These are phyloP conservation scores for Embiotoca jacksoni DNA, from an alignment of 2,113 vertebrate genomes.

Conservation along the genomic window DNA sequence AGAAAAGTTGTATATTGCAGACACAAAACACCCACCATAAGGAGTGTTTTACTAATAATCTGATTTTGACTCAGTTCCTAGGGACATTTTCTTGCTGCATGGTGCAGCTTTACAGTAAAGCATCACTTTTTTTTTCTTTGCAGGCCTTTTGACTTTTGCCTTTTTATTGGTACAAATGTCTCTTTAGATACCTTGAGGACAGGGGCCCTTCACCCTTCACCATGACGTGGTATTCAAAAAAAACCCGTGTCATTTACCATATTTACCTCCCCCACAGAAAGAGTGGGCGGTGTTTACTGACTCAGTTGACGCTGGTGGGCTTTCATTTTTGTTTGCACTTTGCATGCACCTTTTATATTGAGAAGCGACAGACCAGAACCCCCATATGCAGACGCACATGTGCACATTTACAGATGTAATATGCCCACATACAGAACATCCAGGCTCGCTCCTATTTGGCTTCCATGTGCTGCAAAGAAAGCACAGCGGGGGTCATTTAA, in stretches of 20 bases:
- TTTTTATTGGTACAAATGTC: constrained; percentile 23
- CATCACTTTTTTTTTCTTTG: neutral
- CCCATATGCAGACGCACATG: neutral
- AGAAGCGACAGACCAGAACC: neutral
- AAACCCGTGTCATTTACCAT: constrained; percentile 33
- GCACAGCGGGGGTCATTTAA: constrained; percentile 9
- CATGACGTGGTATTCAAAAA: constrained; percentile 33
- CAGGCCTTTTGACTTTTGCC: constrained; percentile 24
- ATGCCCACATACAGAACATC: neutral
- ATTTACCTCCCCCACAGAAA: constrained; percentile 53
- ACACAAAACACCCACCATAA: neutral
- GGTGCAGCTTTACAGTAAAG: constrained; percentile 36
- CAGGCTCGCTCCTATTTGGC: neutral
- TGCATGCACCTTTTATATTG: constrained; percentile 27
- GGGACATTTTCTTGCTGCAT: constrained; percentile 31
- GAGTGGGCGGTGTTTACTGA: constrained; percentile 64
- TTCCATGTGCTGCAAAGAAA: constrained; percentile 7
- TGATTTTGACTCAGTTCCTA: neutral
- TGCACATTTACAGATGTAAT: constrained; percentile 18
- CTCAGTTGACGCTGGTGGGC: constrained; percentile 57
- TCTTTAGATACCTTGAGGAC: constrained; percentile 11
- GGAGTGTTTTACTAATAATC: neutral
- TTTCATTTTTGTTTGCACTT: constrained; percentile 47
- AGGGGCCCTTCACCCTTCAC: constrained; percentile 19
- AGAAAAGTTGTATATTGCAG: constrained; percentile 1